Percentiles rank a stretch among this genome's conserved stretches.
These are phyloP conservation scores for Lutra lutra DNA, from an alignment of 2,797 vertebrate species.

Conservation along the genomic window DNA sequence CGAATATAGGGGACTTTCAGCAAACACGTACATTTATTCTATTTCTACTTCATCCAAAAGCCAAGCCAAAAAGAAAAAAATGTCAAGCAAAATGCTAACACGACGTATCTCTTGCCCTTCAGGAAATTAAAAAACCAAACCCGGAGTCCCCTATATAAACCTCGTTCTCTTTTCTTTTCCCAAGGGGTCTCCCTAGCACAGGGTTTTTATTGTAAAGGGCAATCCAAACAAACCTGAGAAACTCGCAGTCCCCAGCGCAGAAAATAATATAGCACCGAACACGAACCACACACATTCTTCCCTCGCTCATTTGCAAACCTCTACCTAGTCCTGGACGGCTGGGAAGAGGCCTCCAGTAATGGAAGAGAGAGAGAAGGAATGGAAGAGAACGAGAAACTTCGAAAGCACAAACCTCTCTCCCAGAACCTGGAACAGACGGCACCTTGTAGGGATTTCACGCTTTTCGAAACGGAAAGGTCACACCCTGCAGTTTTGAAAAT, in stretches of 20 bases:
- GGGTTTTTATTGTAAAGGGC: constrained; percentile 43
- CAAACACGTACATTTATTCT: constrained; percentile 48
- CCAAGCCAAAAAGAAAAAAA: background rate
- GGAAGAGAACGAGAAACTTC: constrained; percentile 64
- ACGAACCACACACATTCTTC: background rate
- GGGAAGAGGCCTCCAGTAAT: background rate
- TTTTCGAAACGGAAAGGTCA: constrained; percentile 65
- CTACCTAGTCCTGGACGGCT: constrained; percentile 34
- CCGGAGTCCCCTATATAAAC: constrained; percentile 44
- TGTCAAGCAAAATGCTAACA: constrained; percentile 42
- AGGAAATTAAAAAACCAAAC: constrained; percentile 66
- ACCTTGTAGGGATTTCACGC: constrained; percentile 51
- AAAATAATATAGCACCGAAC: constrained; percentile 50
- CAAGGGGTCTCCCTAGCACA: background rate
- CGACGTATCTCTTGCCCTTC: constrained; percentile 5
- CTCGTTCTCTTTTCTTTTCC: constrained; percentile 29
- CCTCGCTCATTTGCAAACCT: constrained; percentile 49
- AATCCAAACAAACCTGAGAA: constrained; percentile 61
- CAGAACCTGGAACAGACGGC: constrained; percentile 24
- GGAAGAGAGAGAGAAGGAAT: constrained; percentile 46
- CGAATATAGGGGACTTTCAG: constrained; percentile 49
- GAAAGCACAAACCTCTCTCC: constrained; percentile 64
- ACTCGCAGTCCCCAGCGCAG: constrained; percentile 29
- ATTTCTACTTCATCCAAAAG: constrained; percentile 22
- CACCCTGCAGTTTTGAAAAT: constrained; percentile 64